Percentiles rank a stretch among this genome's conserved stretches.
Evolutionary conservation across 2,113 vertebrate genomes (phyloP).

Genomic region (Antennarius striatus): DNA sequence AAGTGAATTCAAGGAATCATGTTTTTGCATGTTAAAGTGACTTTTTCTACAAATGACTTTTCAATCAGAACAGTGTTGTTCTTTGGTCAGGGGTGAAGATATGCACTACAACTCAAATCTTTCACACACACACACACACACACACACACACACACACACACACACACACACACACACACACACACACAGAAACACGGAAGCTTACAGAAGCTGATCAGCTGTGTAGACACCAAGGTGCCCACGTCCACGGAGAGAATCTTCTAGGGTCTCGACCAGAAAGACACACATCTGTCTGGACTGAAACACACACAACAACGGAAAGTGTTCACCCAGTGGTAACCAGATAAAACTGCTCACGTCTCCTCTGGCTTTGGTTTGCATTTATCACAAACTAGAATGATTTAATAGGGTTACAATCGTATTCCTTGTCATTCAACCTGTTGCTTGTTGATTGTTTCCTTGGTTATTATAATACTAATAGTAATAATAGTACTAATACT

Average conservation of each 20-base stretch:
- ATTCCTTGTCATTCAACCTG: too few relatives aligned
- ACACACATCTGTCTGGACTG: constrained; percentile 74
- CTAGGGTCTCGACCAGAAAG: constrained; percentile 78
- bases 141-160: constrained; percentile 23
- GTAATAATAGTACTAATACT: too few relatives aligned
- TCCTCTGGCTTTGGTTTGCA: too few relatives aligned
- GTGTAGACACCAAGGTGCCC: constrained; percentile 34
- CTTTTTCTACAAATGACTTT: too few relatives aligned
- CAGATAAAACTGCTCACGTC: background rate
- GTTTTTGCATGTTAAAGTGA: too few relatives aligned
- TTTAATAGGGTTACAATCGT: too few relatives aligned
- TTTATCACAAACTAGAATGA: too few relatives aligned
- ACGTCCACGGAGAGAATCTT: constrained; percentile 54
- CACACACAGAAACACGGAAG: constrained; percentile 8
- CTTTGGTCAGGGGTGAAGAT: background rate
- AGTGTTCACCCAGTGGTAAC: background rate
- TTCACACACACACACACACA: constrained; percentile 12
- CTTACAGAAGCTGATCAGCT: constrained; percentile 76
- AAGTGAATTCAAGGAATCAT: too few relatives aligned
- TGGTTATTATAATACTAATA: too few relatives aligned
- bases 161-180: constrained; percentile 9
- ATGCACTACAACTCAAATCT: constrained; percentile 4
- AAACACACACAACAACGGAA: constrained; percentile 21
- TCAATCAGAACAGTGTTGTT: too few relatives aligned
- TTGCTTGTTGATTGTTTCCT: too few relatives aligned